Evolutionary conservation across 2,113 vertebrate genomes (phyloP), one percentile per base, ranked within the genome.

Genomic region (Sinocyclocheilus anophthalmus): DNA sequence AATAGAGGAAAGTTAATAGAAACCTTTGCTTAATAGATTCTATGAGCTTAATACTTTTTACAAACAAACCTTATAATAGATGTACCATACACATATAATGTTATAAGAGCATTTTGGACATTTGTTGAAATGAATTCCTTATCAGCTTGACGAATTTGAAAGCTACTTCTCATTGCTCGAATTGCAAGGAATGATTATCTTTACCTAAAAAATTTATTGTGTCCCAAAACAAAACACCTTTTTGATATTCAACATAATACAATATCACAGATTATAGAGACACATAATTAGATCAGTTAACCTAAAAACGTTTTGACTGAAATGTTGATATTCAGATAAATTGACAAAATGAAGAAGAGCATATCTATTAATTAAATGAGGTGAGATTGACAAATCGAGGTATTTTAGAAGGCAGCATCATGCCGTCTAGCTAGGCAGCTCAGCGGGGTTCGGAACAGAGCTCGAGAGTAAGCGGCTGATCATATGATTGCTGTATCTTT

Each of bases 361-460:
- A 42, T 42, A 8, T 45, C 42, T 45, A 9, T 45, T 45, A 45
- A 45, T 45, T 0, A 3, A 45, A 55, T 16, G 53, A 55, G 14
- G 16, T 55, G 16, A 18, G 53, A 55, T 55, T 55, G 53, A 55
- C 53, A 55, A 55, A 55, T 18, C 53, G 18, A 18, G 5, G 16
- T 55, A 5, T 65, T 65, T 26, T 26, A 65, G 11, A 65, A 65
- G 61, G 24, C 45, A 55, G 53, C 5, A 16, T 55, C 18, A 55
- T 18, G 16, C 53, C 5, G 16, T 55, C 61, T 67, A 67, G 26
- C 63, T 37, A 10, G 1, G 63, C 33, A 24, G 22, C 57, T 63
- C 78, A 63, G 57, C 10, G 5, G 57, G 6, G n/a, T 63, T 61
- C 30, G 42, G 79, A 81, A 67, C 59, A 81, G 79, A 81, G 6